Evolutionary conservation across 2,797 vertebrate genomes (phyloP).

Genomic region (Anabacerthia variegaticeps): DNA sequence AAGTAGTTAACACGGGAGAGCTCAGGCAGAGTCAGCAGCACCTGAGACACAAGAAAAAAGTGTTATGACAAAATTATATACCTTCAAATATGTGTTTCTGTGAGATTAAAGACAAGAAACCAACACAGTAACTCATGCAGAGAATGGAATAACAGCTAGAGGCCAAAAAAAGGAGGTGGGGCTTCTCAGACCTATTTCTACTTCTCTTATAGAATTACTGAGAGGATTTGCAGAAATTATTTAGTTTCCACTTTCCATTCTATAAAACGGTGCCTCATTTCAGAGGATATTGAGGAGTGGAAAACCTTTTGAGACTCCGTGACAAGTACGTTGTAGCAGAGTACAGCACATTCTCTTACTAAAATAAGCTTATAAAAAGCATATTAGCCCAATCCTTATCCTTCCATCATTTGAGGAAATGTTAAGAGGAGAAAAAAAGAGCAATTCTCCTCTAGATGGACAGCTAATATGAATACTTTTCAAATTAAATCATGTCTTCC

Average conservation of each 20-base stretch:
- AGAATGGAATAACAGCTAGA: neutral
- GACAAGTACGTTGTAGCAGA: neutral
- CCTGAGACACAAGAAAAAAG: constrained; percentile 71
- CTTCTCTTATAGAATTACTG: neutral
- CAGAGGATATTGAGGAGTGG: neutral
- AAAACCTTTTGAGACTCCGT: neutral
- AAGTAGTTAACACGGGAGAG: constrained; percentile 85
- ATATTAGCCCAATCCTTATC: neutral
- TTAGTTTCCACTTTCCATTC: neutral
- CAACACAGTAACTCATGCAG: neutral
- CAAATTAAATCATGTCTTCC: neutral
- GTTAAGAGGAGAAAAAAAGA: neutral
- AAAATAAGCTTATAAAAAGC: neutral
- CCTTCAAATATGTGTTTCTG: neutral
- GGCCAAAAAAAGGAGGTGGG: neutral
- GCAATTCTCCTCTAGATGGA: neutral
- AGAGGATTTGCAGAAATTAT: neutral
- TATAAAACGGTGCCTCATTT: neutral
- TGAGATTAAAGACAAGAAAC: neutral
- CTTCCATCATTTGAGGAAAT: neutral
- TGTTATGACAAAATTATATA: neutral
- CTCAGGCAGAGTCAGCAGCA: constrained; percentile 89
- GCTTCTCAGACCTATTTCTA: neutral
- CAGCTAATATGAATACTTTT: neutral
- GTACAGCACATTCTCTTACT: neutral